Evolutionary conservation across 1,140 invertebrate species (phyloP).

Genomic region (Aradophagus sp.): DNA sequence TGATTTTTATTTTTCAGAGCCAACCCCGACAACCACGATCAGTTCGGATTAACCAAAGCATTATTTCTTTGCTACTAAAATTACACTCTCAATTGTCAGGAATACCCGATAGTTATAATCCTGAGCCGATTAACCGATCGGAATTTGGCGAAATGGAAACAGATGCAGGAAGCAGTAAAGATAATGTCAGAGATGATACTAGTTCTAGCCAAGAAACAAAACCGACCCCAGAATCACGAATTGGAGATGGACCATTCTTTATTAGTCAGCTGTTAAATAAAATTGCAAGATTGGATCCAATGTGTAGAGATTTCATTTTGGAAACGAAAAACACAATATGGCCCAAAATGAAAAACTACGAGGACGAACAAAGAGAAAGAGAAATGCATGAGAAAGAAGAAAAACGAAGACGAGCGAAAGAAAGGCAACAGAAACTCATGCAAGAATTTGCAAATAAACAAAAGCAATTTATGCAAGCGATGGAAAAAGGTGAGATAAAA

Average conservation of each 20-base stretch:
- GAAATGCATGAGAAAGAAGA: constrained; percentile 87
- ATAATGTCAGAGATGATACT: constrained; percentile 59
- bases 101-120: constrained; percentile 84
- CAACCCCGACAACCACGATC: constrained; percentile 61
- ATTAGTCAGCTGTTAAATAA: constrained; percentile 85
- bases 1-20: constrained; percentile 44
- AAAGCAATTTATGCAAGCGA: constrained; percentile 92
- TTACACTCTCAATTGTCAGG: constrained; percentile 94
- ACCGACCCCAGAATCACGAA: constrained; percentile 73
- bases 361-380: constrained; percentile 82
- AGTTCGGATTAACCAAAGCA: constrained; percentile 88
- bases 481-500: constrained; percentile 77
- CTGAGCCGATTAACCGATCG: constrained; percentile 69
- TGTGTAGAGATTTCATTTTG: constrained; percentile 80
- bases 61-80: constrained; percentile 92
- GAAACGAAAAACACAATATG: constrained; percentile 83
- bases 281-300: constrained; percentile 82
- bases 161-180: constrained; percentile 38
- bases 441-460: constrained; percentile 93
- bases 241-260: constrained; percentile 92
- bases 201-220: constrained; percentile 47
- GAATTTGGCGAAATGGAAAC: constrained; percentile 71
- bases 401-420: constrained; percentile 86
- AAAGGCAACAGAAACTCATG: constrained; percentile 93
- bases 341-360: constrained; percentile 85